Conservation (phyloP, 2,888 invertebrate genomes). For the Ectropis crepuscularia region DNA sequence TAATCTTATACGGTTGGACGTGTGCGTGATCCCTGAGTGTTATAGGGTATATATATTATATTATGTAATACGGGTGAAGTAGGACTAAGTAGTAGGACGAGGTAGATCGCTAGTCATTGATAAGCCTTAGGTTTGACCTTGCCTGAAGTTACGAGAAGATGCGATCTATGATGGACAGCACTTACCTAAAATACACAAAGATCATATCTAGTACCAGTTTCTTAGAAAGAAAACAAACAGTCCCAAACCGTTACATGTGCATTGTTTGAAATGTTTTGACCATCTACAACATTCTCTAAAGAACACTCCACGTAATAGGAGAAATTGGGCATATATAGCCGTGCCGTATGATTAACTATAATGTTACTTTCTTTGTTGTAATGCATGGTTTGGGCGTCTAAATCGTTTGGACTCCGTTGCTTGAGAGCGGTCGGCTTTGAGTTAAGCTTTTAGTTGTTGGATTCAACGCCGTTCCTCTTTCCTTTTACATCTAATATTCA, state of each 20-base stretch:
- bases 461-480: conserved; percentile 10
- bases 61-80: too few relatives aligned
- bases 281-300: conserved; percentile 36
- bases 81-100: too few relatives aligned
- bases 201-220: not conserved
- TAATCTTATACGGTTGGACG: too few relatives aligned
- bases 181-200: not conserved
- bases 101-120: too few relatives aligned
- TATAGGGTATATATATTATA: too few relatives aligned
- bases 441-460: conserved; percentile 30
- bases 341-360: conserved; percentile 50
- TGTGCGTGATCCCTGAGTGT: too few relatives aligned
- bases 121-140: too few relatives aligned
- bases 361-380: conserved; percentile 54
- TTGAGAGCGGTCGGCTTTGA: conserved; percentile 35
- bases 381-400: conserved; percentile 40
- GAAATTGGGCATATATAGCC: conserved; percentile 48
- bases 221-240: conserved; percentile 4
- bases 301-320: conserved; percentile 47
- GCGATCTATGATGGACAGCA: too few relatives aligned
- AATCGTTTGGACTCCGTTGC: conserved; percentile 36
- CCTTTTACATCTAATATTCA: not conserved
- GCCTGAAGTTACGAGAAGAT: too few relatives aligned
- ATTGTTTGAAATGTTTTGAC: conserved; percentile 36
- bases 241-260: conserved; percentile 3